Evolutionary conservation across 2,113 vertebrate genomes (phyloP).

Genomic region (Amia ocellicauda): DNA sequence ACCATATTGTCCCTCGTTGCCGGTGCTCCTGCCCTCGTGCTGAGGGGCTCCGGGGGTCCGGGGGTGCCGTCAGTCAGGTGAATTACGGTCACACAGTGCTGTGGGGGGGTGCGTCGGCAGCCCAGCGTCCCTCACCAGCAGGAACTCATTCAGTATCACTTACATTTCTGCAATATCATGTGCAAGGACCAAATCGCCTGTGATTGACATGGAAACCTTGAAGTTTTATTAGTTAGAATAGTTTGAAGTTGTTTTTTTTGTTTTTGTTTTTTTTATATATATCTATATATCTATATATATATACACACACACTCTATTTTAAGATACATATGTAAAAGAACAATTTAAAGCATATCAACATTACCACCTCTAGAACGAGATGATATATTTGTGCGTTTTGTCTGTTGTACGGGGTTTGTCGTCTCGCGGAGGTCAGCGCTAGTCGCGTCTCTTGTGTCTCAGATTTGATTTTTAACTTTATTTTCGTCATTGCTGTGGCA

Average conservation of each 20-base stretch:
- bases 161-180: too few relatives aligned
- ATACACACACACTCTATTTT: too few relatives aligned
- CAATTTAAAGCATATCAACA: slow-evolving; percentile 14
- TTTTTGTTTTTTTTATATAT: neutral
- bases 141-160: too few relatives aligned
- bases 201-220: neutral
- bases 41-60: too few relatives aligned
- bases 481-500: slow-evolving; percentile 10
- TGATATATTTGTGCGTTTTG: neutral
- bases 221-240: neutral
- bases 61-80: too few relatives aligned
- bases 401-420: neutral
- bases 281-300: neutral
- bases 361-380: neutral
- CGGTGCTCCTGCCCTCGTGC: too few relatives aligned
- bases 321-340: too few relatives aligned
- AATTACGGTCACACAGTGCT: too few relatives aligned
- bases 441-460: neutral
- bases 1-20: too few relatives aligned
- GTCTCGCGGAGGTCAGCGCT: neutral
- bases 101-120: too few relatives aligned
- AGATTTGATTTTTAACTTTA: slow-evolving; percentile 7
- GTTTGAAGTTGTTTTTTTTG: neutral
- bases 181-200: slow-evolving; percentile 28
- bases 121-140: too few relatives aligned